Evolutionary conservation across 2,113 vertebrate species (phyloP).

Genomic region (Antigone vipio): DNA sequence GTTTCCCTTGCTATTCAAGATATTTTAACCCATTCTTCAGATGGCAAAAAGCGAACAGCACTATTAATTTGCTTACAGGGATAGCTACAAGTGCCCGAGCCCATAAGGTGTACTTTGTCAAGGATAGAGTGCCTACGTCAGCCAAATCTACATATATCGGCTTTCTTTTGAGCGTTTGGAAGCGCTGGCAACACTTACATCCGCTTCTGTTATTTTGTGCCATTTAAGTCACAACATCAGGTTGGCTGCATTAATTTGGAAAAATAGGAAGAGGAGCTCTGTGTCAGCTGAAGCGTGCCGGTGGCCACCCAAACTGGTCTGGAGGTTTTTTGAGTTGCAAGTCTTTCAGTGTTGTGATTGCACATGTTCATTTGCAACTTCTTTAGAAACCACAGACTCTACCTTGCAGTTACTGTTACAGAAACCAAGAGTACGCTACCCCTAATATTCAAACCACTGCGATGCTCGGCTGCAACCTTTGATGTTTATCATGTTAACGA

Average conservation of each 20-base stretch:
- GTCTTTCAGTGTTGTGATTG: neutral
- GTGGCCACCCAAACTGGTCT: neutral
- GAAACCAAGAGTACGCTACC: neutral
- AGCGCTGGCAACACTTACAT: neutral
- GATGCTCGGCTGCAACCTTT: neutral
- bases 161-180: neutral
- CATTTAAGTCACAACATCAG: neutral
- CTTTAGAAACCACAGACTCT: neutral
- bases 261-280: neutral
- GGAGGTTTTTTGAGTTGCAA: neutral
- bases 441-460: neutral
- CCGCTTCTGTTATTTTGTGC: accelerated
- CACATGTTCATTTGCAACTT: neutral
- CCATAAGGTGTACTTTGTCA: neutral
- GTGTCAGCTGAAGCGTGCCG: neutral
- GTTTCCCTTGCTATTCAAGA: neutral
- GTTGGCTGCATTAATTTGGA: neutral
- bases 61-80: neutral
- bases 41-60: neutral
- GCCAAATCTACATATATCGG: accelerated
- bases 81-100: neutral
- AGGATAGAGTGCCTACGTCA: neutral
- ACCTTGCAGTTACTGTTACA: neutral
- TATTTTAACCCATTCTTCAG: neutral
- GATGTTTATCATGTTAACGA: neutral